Evolutionary conservation across 64 coral and sea anemone species (phyloP).

Genomic region (Catalaphyllia jardinei): DNA sequence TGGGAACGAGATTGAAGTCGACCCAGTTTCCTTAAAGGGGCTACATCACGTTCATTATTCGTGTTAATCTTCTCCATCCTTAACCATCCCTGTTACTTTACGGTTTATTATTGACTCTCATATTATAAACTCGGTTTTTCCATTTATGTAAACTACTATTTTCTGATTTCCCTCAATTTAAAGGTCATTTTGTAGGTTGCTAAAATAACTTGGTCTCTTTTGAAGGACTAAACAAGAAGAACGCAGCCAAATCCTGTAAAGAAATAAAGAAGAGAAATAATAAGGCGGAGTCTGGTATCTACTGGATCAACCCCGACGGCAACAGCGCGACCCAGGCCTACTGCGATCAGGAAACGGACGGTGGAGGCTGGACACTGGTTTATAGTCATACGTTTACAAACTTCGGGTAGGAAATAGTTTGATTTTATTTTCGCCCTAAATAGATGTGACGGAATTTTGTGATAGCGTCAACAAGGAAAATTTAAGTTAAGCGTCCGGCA

Average conservation of each 20-base stretch:
- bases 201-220: not conserved
- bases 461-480: too few relatives aligned
- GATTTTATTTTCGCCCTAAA: too few relatives aligned
- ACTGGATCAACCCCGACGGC: constrained; percentile 37
- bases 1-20: too few relatives aligned
- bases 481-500: too few relatives aligned
- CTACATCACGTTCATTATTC: too few relatives aligned
- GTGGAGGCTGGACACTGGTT: constrained; percentile 57
- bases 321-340: constrained; percentile 8
- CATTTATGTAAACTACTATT: not conserved
- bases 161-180: not conserved
- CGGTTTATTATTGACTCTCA: too few relatives aligned
- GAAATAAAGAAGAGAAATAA: not conserved
- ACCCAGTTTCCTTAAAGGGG: too few relatives aligned
- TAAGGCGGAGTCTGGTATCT: constrained; percentile 11
- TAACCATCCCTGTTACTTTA: not conserved
- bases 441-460: too few relatives aligned
- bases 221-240: not conserved
- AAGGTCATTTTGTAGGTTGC: too few relatives aligned
- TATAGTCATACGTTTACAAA: constrained; percentile 54
- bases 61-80: too few relatives aligned
- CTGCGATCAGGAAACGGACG: constrained; percentile 43
- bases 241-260: constrained; percentile 45
- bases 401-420: not conserved
- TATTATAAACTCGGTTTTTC: too few relatives aligned